Base-by-base conservation (phyloP, 2,888 invertebrate species). In the Maniola hyperantus region DNA sequence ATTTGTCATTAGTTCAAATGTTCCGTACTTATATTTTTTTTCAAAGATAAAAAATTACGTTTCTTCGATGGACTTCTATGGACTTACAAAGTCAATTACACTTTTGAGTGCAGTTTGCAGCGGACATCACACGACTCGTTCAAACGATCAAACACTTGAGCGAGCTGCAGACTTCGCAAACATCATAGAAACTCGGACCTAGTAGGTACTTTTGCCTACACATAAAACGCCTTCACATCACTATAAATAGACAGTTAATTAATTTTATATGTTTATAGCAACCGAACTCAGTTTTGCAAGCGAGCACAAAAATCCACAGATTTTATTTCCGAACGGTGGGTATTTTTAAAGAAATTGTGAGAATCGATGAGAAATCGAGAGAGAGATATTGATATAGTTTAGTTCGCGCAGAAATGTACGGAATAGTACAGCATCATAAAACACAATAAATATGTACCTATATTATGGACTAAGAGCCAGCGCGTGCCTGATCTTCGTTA, bases 61-160 rank as follows among this genome's bases (percentile, higher is more conserved):
- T 44, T 11, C 44, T 10, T 1, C 1, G 10, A 11, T 44, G 13
- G 11, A 39, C n/a, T n/a, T n/a, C n/a, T n/a, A 10, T 10, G 5
- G 10, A 5, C n/a, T n/a, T n/a, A 11, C 13, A 33, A 51, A 53
- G 33, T 53, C 53, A 34, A 26, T 53, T 53, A 53, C 53, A 53
- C 53, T 11, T 53, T 53, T 34, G n/a, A 34, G 33, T 53, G 53
- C 53, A 53, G 34, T 53, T 34, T 34, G 53, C 53, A 53, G 33
- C n/a, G 33, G 33, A 34, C 53, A 53, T 33, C 53, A 53, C 53
- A 53, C n/a, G n/a, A n/a, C 33, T 53, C 53, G 51, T 44, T 63
- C 51, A 67, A 51, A 63, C 63, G 59, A 42, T 59, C 18, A 44
- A 53, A 36, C 58, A 59, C 63, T 57, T 66, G 26, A 57, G 46